Base-by-base conservation (phyloP, 2,888 invertebrate species). In the Embidobia sp. region DNA sequence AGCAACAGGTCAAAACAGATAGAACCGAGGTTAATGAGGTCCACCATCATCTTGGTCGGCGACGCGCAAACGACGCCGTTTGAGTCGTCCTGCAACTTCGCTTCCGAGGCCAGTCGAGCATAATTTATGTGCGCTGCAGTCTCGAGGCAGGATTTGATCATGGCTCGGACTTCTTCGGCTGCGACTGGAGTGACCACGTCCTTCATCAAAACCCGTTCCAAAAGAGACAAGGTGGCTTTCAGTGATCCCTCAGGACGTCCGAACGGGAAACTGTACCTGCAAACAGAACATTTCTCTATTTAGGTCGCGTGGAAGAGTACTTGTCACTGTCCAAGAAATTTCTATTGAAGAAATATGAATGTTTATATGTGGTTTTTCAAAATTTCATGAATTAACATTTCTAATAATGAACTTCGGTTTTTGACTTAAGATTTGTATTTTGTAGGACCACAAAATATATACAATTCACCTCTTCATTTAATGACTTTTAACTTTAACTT, bases 201-300 rank as follows among this genome's bases (percentile, higher is more conserved):
- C 90, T 99, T 99, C 99, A 99, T 99, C 78, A 99, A 90, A 7
- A 99, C 98, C 85, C 99, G 93, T 91, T 99, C 99, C 77, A 99
- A 90, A 37, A 99, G 92, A 7, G 98, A 98, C 78, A 99, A 91
- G 4, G 99, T 99, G 11, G 98, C 96, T 92, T 99, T 99, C 79
- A 99, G 91, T 48, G 98, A 96, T 51, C 99, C 99, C 90, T 99
- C 99, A 4, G 99, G 99, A 84, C 99, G 93, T 77, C 99, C 99
- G 90, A 99, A 99, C 77, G 99, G 99, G 91, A 99, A 99, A 88
- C 98, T 97, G 89, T 95, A 98, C 91, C 97, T 95, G 19, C 57
- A 35, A 70, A 7, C 4, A 6, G 5, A 46, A 53, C 22, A 22
- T 22, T 22, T 22, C 3, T 22, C 3, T n/a, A n/a, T n/a, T n/a